A percentile compares a stretch with the other conserved stretches of the same genome.
These are phyloP conservation scores for Itoplectis maculator DNA, from an alignment of 2,888 invertebrate species.

Conservation along the genomic window DNA sequence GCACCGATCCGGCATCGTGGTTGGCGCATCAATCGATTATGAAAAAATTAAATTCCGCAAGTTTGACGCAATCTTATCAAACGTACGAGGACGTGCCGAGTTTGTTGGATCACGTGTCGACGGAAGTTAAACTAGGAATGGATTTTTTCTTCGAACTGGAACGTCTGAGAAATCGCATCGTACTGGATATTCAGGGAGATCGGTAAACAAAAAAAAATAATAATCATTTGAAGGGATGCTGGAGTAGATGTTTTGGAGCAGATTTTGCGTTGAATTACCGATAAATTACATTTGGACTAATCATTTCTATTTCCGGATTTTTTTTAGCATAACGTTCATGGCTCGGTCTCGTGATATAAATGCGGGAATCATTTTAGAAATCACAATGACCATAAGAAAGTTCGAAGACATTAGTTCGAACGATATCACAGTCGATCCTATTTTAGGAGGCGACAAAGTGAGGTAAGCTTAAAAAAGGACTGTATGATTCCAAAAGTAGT, in stretches of 20 bases:
- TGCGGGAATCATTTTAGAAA: constrained; percentile 72
- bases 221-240: constrained; percentile 26
- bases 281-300: too few species aligned
- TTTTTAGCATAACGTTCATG: constrained; percentile 75
- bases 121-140: constrained; percentile 75
- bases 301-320: constrained; percentile 32
- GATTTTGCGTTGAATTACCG: too few species aligned
- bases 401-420: constrained; percentile 74
- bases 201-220: constrained; percentile 70
- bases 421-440: constrained; percentile 74
- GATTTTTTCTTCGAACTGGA: constrained; percentile 78
- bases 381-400: constrained; percentile 74
- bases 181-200: constrained; percentile 73
- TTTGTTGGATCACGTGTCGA: constrained; percentile 74
- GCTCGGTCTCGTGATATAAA: constrained; percentile 72
- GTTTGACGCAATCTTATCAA: constrained; percentile 66
- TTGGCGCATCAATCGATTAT: constrained; percentile 76
- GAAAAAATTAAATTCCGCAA: constrained; percentile 69
- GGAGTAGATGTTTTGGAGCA: too few species aligned
- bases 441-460: constrained; percentile 74
- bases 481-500: neutral
- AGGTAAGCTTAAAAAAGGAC: constrained; percentile 71
- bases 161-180: constrained; percentile 69
- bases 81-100: constrained; percentile 73
- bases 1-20: constrained; percentile 68